phyloP scores from a whole-genome alignment of 2,888 invertebrate genomes.

The Sminthurinus aureus region DNA sequence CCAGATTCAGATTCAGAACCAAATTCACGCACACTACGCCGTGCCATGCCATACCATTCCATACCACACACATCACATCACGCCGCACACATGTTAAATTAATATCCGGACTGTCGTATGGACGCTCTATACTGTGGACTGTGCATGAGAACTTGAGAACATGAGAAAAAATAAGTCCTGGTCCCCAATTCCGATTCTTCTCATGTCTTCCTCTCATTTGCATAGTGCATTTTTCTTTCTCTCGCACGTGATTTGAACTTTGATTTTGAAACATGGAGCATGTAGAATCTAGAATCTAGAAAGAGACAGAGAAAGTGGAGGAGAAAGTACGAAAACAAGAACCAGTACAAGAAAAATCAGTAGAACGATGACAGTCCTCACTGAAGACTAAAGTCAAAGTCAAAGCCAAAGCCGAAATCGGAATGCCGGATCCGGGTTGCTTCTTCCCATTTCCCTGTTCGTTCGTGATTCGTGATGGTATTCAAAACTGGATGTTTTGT shows the following conservation, averaged over 20 bases:
- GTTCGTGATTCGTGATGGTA: neutral
- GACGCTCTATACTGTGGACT: neutral
- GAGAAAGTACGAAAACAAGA: neutral
- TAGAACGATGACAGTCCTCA: neutral
- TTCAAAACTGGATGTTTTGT: neutral
- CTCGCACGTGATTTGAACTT: neutral
- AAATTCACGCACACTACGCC: too few species aligned
- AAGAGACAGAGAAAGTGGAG: neutral
- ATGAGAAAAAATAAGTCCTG: too few species aligned
- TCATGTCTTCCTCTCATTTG: neutral
- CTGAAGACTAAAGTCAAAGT: neutral
- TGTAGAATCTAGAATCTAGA: neutral
- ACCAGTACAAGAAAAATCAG: neutral
- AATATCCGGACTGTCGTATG: neutral
- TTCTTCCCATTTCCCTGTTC: neutral
- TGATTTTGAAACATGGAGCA: neutral
- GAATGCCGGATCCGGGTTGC: neutral
- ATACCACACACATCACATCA: too few species aligned
- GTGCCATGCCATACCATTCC: too few species aligned
- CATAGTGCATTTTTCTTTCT: constrained; percentile 6
- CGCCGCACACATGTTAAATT: neutral
- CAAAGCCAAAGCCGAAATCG: neutral
- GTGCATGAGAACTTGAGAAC: too few species aligned
- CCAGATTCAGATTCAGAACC: too few species aligned
- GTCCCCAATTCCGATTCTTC: neutral